phyloP scores from a whole-genome alignment of 2,888 invertebrate species.

The Chrysolina haemoptera region DNA sequence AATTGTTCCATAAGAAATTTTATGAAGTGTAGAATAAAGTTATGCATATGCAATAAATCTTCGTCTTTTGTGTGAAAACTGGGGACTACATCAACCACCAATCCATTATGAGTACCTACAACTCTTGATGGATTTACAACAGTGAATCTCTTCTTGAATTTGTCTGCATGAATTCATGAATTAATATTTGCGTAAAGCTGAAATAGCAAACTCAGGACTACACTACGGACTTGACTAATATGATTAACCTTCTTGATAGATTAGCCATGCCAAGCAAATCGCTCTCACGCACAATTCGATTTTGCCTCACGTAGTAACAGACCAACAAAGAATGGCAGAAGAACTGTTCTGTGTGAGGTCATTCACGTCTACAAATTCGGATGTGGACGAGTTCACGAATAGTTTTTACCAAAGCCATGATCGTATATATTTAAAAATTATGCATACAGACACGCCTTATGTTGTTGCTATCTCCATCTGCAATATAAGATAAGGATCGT shows the following conservation, averaged over 20 bases:
- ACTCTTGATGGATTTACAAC: too few relatives aligned
- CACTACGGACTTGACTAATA: neutral
- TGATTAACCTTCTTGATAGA: neutral
- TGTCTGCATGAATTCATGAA: too few relatives aligned
- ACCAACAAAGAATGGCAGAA: slow-evolving; percentile 19
- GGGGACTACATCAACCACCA: too few relatives aligned
- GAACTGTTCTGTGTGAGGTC: slow-evolving; percentile 38
- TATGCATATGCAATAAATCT: too few relatives aligned
- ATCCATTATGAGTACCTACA: too few relatives aligned
- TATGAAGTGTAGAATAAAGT: too few relatives aligned
- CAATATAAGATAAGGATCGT: slow-evolving; percentile 20
- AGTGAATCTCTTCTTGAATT: too few relatives aligned
- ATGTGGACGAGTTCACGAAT: slow-evolving; percentile 41
- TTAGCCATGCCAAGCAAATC: neutral
- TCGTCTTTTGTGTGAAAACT: too few relatives aligned
- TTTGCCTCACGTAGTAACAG: slow-evolving; percentile 9
- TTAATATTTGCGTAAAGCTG: too few relatives aligned
- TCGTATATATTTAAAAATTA: slow-evolving; percentile 45
- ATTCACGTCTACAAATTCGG: slow-evolving; percentile 46
- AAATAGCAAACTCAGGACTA: too few relatives aligned
- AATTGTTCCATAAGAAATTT: too few relatives aligned
- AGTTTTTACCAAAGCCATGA: slow-evolving; percentile 44
- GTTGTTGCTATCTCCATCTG: slow-evolving; percentile 27
- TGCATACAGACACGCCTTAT: slow-evolving; percentile 42
- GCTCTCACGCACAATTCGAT: slow-evolving; percentile 16